Conservation (phyloP, 2,113 vertebrate species). For the Sardina pilchardus region DNA sequence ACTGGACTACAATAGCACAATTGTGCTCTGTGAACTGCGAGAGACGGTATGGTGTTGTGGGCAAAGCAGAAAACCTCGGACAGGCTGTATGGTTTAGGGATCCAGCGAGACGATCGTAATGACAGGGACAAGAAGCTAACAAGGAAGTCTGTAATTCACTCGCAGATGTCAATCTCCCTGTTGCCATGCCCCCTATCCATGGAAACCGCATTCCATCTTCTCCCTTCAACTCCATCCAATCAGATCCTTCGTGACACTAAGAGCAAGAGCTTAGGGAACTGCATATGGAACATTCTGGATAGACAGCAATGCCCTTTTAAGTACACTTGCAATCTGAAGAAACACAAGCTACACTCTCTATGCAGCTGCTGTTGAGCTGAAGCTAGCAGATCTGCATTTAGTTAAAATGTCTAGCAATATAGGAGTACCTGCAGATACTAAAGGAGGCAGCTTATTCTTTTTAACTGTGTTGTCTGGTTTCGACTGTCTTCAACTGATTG, state of each 20-base stretch:
- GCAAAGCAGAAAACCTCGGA: slow-evolving; percentile 20
- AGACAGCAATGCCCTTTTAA: background rate
- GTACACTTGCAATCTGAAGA: too few relatives aligned
- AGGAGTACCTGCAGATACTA: too few relatives aligned
- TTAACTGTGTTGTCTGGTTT: too few relatives aligned
- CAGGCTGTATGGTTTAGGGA: slow-evolving; percentile 42
- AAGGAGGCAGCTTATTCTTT: too few relatives aligned
- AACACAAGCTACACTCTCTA: too few relatives aligned
- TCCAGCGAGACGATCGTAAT: slow-evolving; percentile 18
- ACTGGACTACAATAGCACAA: background rate
- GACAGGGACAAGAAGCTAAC: slow-evolving; percentile 31
- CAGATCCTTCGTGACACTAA: slow-evolving; percentile 60
- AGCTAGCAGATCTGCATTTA: too few relatives aligned
- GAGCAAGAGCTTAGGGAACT: background rate
- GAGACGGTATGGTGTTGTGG: slow-evolving; percentile 10
- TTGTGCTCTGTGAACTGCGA: background rate
- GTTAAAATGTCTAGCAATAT: too few relatives aligned
- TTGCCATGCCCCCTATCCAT: background rate
- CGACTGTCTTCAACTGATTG: too few relatives aligned
- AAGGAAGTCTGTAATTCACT: slow-evolving; percentile 38
- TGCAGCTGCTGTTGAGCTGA: too few relatives aligned
- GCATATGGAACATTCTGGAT: background rate
- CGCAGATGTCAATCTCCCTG: background rate
- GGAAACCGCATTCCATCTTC: slow-evolving; percentile 23
- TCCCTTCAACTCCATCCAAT: slow-evolving; percentile 43